Conservation (phyloP, 2,113 vertebrate genomes). For the Argyrosomus japonicus region DNA sequence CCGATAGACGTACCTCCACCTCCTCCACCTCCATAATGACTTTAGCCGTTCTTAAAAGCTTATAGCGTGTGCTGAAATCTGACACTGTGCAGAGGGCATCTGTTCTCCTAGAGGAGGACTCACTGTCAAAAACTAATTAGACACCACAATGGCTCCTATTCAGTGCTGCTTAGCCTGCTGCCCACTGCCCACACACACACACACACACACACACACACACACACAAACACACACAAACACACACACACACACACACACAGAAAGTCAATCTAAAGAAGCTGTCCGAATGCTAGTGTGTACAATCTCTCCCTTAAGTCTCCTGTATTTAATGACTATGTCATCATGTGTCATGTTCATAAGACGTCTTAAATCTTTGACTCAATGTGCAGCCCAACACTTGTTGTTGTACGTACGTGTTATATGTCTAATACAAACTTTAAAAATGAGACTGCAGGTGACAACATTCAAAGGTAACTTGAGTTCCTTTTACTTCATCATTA, state of each 20-base stretch:
- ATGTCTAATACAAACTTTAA: neutral
- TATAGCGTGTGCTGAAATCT: constrained; percentile 61
- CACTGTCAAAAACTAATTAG: constrained; percentile 69
- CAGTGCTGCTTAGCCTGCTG: constrained; percentile 36
- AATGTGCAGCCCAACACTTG: too few relatives aligned
- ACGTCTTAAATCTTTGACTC: neutral
- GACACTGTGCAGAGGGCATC: constrained; percentile 64
- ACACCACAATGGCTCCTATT: constrained; percentile 65
- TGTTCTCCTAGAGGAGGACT: constrained; percentile 60
- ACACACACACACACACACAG: neutral
- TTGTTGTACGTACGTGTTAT: too few relatives aligned
- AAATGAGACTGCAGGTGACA: neutral
- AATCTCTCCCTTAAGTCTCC: neutral
- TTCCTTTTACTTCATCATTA: neutral
- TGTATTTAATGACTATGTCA: neutral
- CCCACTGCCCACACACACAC: too few relatives aligned
- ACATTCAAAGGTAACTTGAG: neutral
- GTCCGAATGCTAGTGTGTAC: neutral
- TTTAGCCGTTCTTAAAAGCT: constrained; percentile 70
- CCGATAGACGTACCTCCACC: constrained; percentile 1
- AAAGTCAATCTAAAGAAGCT: neutral
- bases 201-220: too few relatives aligned
- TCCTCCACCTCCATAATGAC: constrained; percentile 51
- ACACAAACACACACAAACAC: neutral
- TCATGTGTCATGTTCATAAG: neutral